Percentiles rank a stretch among this genome's conserved stretches.
Conservation (phyloP, 2,797 vertebrate species). For the Syngnathus acus region DNA sequence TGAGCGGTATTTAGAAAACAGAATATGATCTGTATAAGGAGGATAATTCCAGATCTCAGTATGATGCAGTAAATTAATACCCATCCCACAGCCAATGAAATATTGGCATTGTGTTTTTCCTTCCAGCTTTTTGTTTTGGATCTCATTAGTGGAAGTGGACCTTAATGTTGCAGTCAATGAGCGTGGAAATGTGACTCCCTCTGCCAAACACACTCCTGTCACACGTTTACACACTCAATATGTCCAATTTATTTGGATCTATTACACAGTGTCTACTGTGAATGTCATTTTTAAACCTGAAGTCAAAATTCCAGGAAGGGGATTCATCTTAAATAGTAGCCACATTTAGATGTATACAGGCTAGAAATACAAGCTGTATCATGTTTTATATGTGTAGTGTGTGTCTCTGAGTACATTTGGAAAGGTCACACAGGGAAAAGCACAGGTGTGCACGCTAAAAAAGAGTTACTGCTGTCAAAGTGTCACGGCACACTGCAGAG, state of each 20-base stretch:
- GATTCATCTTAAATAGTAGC: neutral
- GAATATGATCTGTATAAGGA: too few relatives aligned
- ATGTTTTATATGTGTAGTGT: neutral
- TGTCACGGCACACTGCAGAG: neutral
- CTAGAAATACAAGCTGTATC: neutral
- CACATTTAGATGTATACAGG: neutral
- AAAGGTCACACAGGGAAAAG: neutral
- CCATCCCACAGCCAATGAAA: neutral
- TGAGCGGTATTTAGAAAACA: too few relatives aligned
- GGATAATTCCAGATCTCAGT: neutral
- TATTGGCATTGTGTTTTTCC: neutral
- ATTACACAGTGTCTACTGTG: neutral
- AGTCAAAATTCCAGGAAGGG: neutral
- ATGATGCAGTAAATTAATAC: neutral
- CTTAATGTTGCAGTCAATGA: neutral
- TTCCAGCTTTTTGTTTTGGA: neutral
- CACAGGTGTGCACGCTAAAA: conserved; percentile 2
- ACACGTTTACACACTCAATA: neutral
- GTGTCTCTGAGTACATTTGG: neutral
- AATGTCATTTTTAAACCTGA: neutral
- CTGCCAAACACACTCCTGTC: neutral
- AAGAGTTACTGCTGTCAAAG: neutral
- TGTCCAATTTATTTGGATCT: neutral
- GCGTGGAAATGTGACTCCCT: neutral
- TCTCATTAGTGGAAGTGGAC: neutral